phyloP scores from a whole-genome alignment of 2,797 vertebrate genomes.

The Lutjanus campechanus region DNA sequence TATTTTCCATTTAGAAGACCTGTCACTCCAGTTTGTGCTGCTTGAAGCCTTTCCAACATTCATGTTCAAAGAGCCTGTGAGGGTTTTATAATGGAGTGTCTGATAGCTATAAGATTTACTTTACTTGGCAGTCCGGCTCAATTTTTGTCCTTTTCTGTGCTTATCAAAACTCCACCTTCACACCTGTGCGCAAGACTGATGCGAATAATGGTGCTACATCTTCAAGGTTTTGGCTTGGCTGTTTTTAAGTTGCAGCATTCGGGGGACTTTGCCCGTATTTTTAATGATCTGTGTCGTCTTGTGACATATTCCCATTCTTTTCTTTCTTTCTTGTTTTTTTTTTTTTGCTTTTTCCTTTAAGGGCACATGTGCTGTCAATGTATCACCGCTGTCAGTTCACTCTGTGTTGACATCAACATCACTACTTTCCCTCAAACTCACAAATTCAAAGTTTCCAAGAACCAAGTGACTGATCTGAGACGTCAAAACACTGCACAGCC shows the following conservation, averaged over 20 bases:
- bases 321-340: not conserved
- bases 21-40: not conserved
- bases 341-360: not conserved
- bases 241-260: not conserved
- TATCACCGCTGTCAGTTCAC: slow-evolving; percentile 12
- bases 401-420: slow-evolving; percentile 13
- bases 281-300: slow-evolving; percentile 10
- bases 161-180: slow-evolving; percentile 56
- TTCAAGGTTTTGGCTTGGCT: slow-evolving; percentile 8
- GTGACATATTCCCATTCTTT: not conserved
- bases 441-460: slow-evolving; percentile 27
- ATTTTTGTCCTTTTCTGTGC: slow-evolving; percentile 39
- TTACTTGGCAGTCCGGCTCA: slow-evolving; percentile 19
- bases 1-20: slow-evolving; percentile 6
- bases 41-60: slow-evolving; percentile 28
- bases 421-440: not conserved
- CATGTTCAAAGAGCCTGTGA: slow-evolving; percentile 34
- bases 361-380: not conserved
- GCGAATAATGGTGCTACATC: not conserved
- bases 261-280: slow-evolving; percentile 8
- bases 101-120: slow-evolving; percentile 45
- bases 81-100: slow-evolving; percentile 41
- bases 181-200: slow-evolving; percentile 22
- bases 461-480: slow-evolving; percentile 43
- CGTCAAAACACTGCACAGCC: slow-evolving; percentile 52